Conservation (phyloP, 2,113 vertebrate species). For the Butorides virescens region DNA sequence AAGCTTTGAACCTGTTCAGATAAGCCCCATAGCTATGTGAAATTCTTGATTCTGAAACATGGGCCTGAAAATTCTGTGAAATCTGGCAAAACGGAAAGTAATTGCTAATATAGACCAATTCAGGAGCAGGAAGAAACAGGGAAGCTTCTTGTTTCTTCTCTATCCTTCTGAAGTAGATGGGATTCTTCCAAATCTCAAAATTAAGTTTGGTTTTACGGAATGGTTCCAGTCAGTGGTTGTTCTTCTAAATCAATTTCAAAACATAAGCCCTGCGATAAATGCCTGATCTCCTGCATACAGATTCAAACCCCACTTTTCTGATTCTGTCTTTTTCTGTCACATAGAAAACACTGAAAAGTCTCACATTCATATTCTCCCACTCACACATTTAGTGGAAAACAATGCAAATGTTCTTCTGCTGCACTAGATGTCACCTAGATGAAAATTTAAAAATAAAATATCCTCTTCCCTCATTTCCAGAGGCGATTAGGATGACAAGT, state of each 20-base stretch:
- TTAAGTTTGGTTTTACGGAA: neutral
- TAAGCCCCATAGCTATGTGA: neutral
- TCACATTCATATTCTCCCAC: neutral
- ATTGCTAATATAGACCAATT: neutral
- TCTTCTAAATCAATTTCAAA: conserved; percentile 18
- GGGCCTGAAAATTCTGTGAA: neutral
- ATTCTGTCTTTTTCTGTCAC: neutral
- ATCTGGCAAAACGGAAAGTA: neutral
- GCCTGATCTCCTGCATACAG: neutral
- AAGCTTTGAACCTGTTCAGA: neutral
- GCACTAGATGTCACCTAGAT: conserved; percentile 4
- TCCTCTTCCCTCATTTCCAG: neutral
- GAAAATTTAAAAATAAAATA: conserved; percentile 48
- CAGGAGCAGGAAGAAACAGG: neutral
- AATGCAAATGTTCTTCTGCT: neutral
- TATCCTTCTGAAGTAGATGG: neutral
- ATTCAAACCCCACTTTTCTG: neutral
- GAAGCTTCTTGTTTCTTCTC: neutral
- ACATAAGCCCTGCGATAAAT: neutral
- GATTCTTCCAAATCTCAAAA: neutral
- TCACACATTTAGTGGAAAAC: neutral
- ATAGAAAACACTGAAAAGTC: neutral
- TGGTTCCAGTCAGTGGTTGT: neutral
- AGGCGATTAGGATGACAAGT: neutral
- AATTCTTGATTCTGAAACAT: neutral